Conservation (phyloP, 2,888 invertebrate genomes). For the Limulus polyphemus region DNA sequence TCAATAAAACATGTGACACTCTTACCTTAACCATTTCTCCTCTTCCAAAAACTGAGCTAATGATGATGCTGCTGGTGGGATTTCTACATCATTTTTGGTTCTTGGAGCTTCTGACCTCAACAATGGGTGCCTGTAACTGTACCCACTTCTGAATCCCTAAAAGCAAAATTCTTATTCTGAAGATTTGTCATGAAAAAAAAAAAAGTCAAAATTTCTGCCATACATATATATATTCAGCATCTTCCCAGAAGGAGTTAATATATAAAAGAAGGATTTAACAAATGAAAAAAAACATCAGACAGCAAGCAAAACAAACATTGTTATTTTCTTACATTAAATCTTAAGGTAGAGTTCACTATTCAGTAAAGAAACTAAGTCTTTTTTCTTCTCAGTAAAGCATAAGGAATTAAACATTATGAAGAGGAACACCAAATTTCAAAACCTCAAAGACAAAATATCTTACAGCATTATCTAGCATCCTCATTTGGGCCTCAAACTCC, state of each 20-base stretch:
- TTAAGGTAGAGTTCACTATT: too few relatives aligned
- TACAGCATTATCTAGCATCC: slow-evolving; percentile 87
- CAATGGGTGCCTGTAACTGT: slow-evolving; percentile 85
- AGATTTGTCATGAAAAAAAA: not conserved
- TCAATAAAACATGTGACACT: not conserved
- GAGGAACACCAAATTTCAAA: too few relatives aligned
- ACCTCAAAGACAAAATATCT: slow-evolving; percentile 29
- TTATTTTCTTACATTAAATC: too few relatives aligned
- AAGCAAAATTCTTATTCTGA: slow-evolving; percentile 36
- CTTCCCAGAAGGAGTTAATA: too few relatives aligned
- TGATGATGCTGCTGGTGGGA: slow-evolving; percentile 90
- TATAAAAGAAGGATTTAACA: too few relatives aligned
- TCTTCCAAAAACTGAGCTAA: slow-evolving; percentile 60
- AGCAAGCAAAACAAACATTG: too few relatives aligned
- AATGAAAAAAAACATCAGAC: too few relatives aligned
- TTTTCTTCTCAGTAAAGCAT: not conserved
- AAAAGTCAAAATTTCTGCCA: too few relatives aligned
- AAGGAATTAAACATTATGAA: too few relatives aligned
- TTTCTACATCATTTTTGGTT: slow-evolving; percentile 86
- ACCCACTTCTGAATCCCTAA: slow-evolving; percentile 89
- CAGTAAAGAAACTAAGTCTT: too few relatives aligned
- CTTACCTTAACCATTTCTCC: slow-evolving; percentile 42
- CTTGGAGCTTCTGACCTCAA: slow-evolving; percentile 70
- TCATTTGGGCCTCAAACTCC: slow-evolving; percentile 92
- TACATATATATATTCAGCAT: too few relatives aligned